Conservation (phyloP, 1,140 invertebrate species). For the Antheraea pernyi region DNA sequence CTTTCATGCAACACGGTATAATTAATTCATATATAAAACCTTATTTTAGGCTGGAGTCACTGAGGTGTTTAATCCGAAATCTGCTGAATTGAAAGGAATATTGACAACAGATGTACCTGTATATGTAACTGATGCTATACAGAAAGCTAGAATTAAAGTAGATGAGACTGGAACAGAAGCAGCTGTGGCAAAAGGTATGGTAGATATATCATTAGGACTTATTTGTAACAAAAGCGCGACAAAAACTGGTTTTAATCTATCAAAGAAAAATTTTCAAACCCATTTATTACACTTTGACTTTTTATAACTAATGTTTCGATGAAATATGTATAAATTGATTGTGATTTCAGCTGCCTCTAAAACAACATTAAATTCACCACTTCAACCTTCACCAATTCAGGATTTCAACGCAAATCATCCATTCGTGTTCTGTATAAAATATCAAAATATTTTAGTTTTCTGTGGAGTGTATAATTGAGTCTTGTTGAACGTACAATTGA, state of each 20-base stretch:
- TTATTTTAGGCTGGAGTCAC: constrained; percentile 57
- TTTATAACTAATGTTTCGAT: no score
- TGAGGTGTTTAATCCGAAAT: constrained; percentile 72
- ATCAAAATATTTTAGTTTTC: constrained; percentile 7
- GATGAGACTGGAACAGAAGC: constrained; percentile 89
- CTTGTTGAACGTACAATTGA: background rate
- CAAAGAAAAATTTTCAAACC: no score
- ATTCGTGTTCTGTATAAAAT: background rate
- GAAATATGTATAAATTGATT: background rate
- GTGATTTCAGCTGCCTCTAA: background rate
- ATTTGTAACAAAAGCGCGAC: no score
- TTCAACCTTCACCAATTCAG: background rate
- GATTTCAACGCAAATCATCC: constrained; percentile 11
- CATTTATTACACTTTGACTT: no score
- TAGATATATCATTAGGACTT: background rate
- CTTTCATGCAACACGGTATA: background rate
- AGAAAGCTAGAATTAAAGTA: constrained; percentile 87
- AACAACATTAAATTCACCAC: background rate
- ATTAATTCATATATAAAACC: background rate
- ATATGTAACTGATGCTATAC: constrained; percentile 80
- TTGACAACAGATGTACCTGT: constrained; percentile 70
- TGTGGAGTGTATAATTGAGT: background rate
- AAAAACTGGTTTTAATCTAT: no score
- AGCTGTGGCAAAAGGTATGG: constrained; percentile 84
- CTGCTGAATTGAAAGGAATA: constrained; percentile 83